Conservation (phyloP, 2,888 invertebrate species). For the Dusona sp. region DNA sequence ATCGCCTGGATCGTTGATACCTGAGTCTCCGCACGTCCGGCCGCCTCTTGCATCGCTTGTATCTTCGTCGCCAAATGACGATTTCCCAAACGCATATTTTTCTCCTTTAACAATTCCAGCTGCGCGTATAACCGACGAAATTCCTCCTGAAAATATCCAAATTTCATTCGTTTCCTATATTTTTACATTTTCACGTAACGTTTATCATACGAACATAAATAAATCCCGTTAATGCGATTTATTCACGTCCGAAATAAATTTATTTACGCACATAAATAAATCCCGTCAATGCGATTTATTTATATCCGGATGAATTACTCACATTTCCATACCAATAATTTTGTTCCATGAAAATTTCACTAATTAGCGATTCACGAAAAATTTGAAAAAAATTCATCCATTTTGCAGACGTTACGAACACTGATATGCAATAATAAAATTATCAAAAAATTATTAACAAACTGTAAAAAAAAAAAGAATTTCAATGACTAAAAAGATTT, state of each 20-base stretch:
- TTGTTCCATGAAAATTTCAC: too few relatives aligned
- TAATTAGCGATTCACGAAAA: too few relatives aligned
- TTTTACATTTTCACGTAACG: neutral
- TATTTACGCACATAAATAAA: neutral
- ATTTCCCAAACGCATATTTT: slow-evolving; percentile 91
- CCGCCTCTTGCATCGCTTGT: slow-evolving; percentile 93
- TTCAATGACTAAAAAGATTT: too few relatives aligned
- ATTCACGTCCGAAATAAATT: too few relatives aligned
- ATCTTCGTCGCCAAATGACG: slow-evolving; percentile 91
- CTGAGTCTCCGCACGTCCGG: slow-evolving; percentile 87
- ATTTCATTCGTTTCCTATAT: neutral
- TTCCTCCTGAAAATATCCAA: slow-evolving; percentile 89
- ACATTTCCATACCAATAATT: too few relatives aligned
- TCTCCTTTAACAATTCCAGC: slow-evolving; percentile 92
- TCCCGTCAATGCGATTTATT: neutral
- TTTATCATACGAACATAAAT: neutral
- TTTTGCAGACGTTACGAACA: too few relatives aligned
- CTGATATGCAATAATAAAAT: too few relatives aligned
- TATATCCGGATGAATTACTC: too few relatives aligned
- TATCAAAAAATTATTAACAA: too few relatives aligned
- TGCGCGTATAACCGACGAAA: slow-evolving; percentile 92
- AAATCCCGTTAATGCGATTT: neutral
- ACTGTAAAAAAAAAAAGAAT: too few relatives aligned
- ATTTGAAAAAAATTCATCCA: too few relatives aligned
- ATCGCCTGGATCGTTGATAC: slow-evolving; percentile 83